These are phyloP conservation scores for Astreopora myriophthalma DNA, from an alignment of 64 coral and sea anemone species.

Conservation along the genomic window DNA sequence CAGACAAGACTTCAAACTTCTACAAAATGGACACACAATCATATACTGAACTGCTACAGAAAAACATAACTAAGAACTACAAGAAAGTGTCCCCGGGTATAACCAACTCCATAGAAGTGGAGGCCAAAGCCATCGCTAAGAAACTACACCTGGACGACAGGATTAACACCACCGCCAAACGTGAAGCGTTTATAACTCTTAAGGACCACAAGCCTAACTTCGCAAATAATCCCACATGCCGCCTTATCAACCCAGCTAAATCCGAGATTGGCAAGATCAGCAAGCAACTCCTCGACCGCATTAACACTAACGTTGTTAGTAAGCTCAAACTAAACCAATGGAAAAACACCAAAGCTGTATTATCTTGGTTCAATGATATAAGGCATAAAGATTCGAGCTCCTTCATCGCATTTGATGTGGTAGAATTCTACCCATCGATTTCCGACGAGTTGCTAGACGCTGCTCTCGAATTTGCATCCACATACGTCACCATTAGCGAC, in stretches of 20 bases:
- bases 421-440: too few relatives aligned
- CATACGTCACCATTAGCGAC: too few relatives aligned
- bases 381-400: too few relatives aligned
- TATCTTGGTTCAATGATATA: too few relatives aligned
- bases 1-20: slow-evolving; percentile 22
- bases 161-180: neutral
- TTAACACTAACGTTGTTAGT: neutral
- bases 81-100: slow-evolving; percentile 23
- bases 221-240: too few relatives aligned
- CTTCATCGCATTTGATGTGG: too few relatives aligned
- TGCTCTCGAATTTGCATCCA: too few relatives aligned
- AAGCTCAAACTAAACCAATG: slow-evolving; percentile 26
- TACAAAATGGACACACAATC: slow-evolving; percentile 43
- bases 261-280: slow-evolving; percentile 21
- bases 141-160: slow-evolving; percentile 9
- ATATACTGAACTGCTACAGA: slow-evolving; percentile 28
- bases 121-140: neutral
- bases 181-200: neutral
- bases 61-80: slow-evolving; percentile 45
- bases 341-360: too few relatives aligned
- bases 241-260: too few relatives aligned
- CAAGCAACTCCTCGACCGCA: slow-evolving; percentile 2
- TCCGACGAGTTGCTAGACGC: too few relatives aligned
- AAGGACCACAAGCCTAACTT: too few relatives aligned
- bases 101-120: neutral